Percentiles rank a stretch among this genome's conserved stretches.
Evolutionary conservation across 1,140 invertebrate genomes (phyloP).

Genomic region (Drosophila prosaltans): DNA sequence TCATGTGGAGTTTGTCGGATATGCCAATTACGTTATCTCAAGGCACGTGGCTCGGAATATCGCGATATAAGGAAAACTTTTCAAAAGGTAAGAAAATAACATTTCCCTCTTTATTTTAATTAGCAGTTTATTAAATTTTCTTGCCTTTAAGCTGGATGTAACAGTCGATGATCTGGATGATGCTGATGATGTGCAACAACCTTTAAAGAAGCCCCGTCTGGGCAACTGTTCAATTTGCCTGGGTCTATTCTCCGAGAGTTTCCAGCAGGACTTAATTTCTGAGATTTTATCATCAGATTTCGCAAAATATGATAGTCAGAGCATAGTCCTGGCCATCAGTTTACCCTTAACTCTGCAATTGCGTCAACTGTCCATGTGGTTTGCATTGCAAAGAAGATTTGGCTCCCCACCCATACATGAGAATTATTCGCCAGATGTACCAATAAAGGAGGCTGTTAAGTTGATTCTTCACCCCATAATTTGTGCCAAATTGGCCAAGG

Average conservation of each 20-base stretch:
- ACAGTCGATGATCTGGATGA: conserved; percentile 30
- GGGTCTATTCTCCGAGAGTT: conserved; percentile 85
- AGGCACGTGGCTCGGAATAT: conserved; percentile 83
- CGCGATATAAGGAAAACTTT: conserved; percentile 80
- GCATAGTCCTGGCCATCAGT: conserved; percentile 82
- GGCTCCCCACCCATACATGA: conserved; percentile 44
- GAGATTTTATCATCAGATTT: conserved; percentile 81
- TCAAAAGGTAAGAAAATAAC: conserved; percentile 66
- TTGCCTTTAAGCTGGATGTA: conserved; percentile 49
- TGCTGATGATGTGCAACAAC: conserved; percentile 18
- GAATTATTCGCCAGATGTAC: conserved; percentile 63
- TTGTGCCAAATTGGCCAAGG: conserved; percentile 56
- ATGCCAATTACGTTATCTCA: conserved; percentile 85
- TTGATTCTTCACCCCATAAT: conserved; percentile 72
- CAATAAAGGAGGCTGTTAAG: conserved; percentile 76
- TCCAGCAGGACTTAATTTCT: conserved; percentile 83
- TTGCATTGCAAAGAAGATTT: conserved; percentile 82
- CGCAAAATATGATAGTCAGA: conserved; percentile 80
- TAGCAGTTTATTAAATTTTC: conserved; percentile 17
- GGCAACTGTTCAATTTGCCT: conserved; percentile 86
- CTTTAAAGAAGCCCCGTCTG: conserved; percentile 75
- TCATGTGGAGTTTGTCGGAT: conserved; percentile 84
- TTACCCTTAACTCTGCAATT: conserved; percentile 83
- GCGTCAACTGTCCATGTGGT: conserved; percentile 83
- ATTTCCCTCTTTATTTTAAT: not conserved